Conservation (phyloP, 2,797 vertebrate genomes). For the Channallabes apus region DNA sequence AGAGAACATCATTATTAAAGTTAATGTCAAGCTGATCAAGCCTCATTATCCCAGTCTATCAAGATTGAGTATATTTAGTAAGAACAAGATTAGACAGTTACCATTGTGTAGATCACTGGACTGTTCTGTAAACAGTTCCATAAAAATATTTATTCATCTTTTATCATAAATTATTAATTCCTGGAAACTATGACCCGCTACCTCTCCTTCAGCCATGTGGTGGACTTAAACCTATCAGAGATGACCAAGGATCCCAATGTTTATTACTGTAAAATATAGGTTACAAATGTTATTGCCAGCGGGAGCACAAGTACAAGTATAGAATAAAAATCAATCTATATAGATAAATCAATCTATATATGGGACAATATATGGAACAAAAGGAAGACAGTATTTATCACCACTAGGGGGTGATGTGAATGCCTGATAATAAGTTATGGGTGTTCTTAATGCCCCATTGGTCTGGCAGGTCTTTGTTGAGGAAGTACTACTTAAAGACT, state of each 20-base stretch:
- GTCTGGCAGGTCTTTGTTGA: not conserved
- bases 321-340: not conserved
- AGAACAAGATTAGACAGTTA: not conserved
- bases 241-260: not conserved
- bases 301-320: not conserved
- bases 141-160: not conserved
- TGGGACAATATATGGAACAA: not conserved
- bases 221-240: not conserved
- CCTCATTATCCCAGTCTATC: not conserved
- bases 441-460: not conserved
- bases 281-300: not conserved
- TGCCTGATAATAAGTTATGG: conserved; percentile 5
- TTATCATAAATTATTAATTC: not conserved
- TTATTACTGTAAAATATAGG: not conserved
- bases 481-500: not conserved
- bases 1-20: not conserved
- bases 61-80: not conserved
- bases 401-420: conserved; percentile 31
- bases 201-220: not conserved
- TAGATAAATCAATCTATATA: not conserved
- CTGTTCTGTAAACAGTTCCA: not conserved
- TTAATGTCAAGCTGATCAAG: not conserved
- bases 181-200: not conserved
- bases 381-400: not conserved
- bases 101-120: no score